These are phyloP conservation scores for Psilopogon haemacephalus DNA, from an alignment of 2,113 vertebrate genomes.

Conservation along the genomic window DNA sequence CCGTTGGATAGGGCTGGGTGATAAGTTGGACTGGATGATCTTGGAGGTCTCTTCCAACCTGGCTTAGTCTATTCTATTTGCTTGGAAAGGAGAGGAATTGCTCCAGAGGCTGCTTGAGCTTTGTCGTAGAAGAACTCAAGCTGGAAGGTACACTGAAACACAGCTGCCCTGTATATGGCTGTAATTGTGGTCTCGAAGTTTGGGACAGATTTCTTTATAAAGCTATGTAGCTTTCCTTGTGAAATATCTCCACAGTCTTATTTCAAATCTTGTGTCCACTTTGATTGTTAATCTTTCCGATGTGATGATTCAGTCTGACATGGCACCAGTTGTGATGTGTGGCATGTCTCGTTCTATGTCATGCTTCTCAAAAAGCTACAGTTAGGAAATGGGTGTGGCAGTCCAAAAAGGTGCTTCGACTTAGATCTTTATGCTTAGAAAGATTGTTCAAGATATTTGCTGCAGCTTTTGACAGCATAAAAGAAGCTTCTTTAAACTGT, in stretches of 20 bases:
- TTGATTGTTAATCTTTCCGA: neutral
- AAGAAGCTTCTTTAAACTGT: neutral
- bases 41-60: too few species aligned
- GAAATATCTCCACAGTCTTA: neutral
- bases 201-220: neutral
- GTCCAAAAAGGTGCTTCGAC: neutral
- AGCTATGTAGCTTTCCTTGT: neutral
- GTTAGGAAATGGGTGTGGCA: neutral
- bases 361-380: neutral
- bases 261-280: neutral
- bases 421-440: neutral
- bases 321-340: neutral
- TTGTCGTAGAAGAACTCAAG: neutral
- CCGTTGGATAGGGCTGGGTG: too few species aligned
- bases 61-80: too few species aligned
- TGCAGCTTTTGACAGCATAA: neutral
- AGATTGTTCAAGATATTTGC: neutral
- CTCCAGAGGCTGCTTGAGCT: neutral
- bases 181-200: neutral
- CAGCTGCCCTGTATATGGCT: neutral
- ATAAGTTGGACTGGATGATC: too few species aligned
- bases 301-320: neutral
- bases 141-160: neutral
- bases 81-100: neutral
- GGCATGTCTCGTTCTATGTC: neutral